Percentiles rank a stretch among this genome's conserved stretches.
Conservation (phyloP, 1,140 invertebrate genomes). For the Temnothorax curvispinosus region DNA sequence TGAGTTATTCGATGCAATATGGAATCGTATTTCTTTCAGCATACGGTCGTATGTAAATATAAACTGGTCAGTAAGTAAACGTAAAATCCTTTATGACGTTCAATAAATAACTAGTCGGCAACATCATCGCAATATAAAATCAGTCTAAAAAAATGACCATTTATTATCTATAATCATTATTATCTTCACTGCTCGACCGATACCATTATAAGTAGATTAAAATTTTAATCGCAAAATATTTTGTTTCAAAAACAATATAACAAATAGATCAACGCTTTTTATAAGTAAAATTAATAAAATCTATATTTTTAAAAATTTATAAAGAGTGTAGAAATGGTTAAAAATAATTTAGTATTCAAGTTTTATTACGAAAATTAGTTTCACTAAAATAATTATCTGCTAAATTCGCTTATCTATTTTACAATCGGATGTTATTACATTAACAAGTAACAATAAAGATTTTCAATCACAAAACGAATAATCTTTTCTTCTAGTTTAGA, state of each 20-base stretch:
- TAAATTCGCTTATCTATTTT: too few relatives aligned
- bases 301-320: too few relatives aligned
- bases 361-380: too few relatives aligned
- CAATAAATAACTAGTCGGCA: background rate
- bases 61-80: background rate
- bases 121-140: background rate
- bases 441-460: background rate
- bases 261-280: too few relatives aligned
- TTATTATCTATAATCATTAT: background rate
- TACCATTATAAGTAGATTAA: background rate
- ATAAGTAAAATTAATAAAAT: too few relatives aligned
- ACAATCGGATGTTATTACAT: background rate
- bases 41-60: background rate
- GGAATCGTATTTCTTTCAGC: constrained; percentile 82
- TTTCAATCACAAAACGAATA: background rate
- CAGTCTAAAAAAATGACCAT: background rate
- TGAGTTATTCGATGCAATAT: constrained; percentile 72
- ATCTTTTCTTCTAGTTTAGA: background rate
- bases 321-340: too few relatives aligned
- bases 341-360: too few relatives aligned
- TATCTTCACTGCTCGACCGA: background rate
- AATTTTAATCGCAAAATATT: background rate
- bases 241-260: background rate
- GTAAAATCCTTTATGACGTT: background rate
- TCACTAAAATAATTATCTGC: too few relatives aligned